Evolutionary conservation across 2,113 vertebrate genomes (phyloP), one percentile per base, ranked within the genome.

Genomic region (Chrysochloris asiatica): DNA sequence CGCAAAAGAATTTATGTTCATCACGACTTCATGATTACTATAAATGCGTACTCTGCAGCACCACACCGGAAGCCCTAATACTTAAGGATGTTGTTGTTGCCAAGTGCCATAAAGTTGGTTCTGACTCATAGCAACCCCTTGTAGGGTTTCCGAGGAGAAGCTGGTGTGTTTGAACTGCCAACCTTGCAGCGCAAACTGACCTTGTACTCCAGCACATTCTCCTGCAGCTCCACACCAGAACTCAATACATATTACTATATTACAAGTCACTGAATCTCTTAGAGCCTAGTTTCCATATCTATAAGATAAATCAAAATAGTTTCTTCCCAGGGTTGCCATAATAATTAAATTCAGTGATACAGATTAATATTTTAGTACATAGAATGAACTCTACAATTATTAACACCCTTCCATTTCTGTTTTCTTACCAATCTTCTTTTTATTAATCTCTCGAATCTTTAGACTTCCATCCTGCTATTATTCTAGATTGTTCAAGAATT

Each of bases 261-360:
- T 16, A 91, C n/a, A 45, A 63, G 13, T 47, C 84, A 63, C 11
- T 83, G 83, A 54, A 85, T 56, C 45, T 71, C 48, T 73, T 48
- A 75, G 50, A 65, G 10, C 65, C 81, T 59, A 85, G 36, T 76
- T 93, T 50, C 26, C 77, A 65, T 87, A 56, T 16, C 38, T 91
- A 33, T n/a, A 63, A 91, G 79, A 73, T 2, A 93, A 89, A 77
- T 78, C 77, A 72, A 87, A 80, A 33, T 33, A 69, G 52, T 17
- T 73, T 85, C 26, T 16, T 41, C 38, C 33, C 24, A 8, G 5
- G 41, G 36, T 72, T 41, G 10, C 69, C 38, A 61, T 78, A 54
- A 78, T 21, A 91, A 61, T 56, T 91, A 84, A 69, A 73, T 87
- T 41, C 63, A 13, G 50, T 17, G 12, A 83, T 56, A 1, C 16